A percentile compares a stretch with the other conserved stretches of the same genome.
phyloP scores from a whole-genome alignment of 2,888 invertebrate genomes.

The Melangyna quadrimaculata region DNA sequence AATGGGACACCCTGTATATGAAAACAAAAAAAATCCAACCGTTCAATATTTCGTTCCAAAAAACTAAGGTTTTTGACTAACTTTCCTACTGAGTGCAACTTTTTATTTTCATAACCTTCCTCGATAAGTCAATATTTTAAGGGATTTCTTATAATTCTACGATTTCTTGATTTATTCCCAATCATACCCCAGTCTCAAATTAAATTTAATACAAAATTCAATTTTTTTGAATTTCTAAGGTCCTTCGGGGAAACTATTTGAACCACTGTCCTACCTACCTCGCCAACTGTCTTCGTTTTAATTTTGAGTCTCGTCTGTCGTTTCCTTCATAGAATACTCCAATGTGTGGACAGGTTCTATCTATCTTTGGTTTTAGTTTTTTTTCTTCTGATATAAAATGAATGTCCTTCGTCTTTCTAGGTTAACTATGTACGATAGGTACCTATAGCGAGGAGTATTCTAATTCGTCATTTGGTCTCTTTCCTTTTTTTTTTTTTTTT shows the following conservation, averaged over 20 bases:
- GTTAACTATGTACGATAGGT: background rate
- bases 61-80: too few species aligned
- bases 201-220: too few species aligned
- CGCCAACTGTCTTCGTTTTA: background rate
- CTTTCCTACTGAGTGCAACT: too few species aligned
- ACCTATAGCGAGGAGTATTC: background rate
- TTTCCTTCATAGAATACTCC: background rate
- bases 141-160: too few species aligned
- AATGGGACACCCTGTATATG: too few species aligned
- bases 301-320: conserved; percentile 9
- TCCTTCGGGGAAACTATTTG: background rate
- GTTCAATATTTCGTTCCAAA: too few species aligned
- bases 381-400: background rate
- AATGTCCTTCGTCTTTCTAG: background rate
- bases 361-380: background rate
- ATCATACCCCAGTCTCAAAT: too few species aligned
- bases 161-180: background rate
- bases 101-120: too few species aligned
- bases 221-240: background rate
- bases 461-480: conserved; percentile 1
- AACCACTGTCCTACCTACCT: background rate
- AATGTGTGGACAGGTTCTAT: conserved; percentile 20
- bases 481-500: background rate
- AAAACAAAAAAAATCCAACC: too few species aligned
- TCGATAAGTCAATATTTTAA: too few species aligned